These are phyloP conservation scores for Latheticus oryzae DNA, from an alignment of 2,888 invertebrate species.

Conservation along the genomic window DNA sequence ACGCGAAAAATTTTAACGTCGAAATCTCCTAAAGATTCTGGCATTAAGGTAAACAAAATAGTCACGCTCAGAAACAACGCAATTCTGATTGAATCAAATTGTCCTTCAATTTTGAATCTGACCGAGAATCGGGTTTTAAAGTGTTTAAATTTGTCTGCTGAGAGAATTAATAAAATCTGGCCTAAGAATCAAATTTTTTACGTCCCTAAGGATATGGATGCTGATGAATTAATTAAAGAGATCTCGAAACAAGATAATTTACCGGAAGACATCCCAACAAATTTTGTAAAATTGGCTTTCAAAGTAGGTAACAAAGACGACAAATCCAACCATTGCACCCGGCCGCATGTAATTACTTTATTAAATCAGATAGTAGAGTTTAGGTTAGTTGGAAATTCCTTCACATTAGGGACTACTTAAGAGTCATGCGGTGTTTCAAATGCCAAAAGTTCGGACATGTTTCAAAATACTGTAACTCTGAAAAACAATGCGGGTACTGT, in stretches of 20 bases:
- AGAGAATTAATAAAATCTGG: slow-evolving; percentile 6
- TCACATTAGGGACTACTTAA: slow-evolving; percentile 1
- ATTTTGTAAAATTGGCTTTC: slow-evolving; percentile 1
- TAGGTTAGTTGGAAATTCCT: slow-evolving; percentile 3
- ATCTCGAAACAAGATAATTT: neutral
- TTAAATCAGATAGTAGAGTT: slow-evolving; percentile 3
- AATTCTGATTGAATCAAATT: slow-evolving; percentile 5
- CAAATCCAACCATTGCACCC: slow-evolving; percentile 1
- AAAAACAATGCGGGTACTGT: slow-evolving; percentile 2
- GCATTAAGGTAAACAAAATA: slow-evolving; percentile 8
- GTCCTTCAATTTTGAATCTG: slow-evolving; percentile 5
- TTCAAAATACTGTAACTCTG: slow-evolving; percentile 10
- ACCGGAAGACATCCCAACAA: neutral
- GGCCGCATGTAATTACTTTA: slow-evolving; percentile 4
- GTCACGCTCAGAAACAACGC: neutral
- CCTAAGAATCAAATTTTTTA: slow-evolving; percentile 7
- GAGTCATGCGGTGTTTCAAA: slow-evolving; percentile 15
- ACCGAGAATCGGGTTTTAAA: neutral
- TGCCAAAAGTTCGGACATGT: slow-evolving; percentile 26
- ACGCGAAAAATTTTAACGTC: slow-evolving; percentile 6
- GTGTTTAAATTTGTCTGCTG: neutral
- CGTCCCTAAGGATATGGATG: neutral
- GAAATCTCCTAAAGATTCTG: slow-evolving; percentile 2
- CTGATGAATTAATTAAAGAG: neutral
- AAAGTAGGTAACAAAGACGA: neutral